Evolutionary conservation across 1,140 invertebrate genomes (phyloP).

Genomic region (Drosophila hydei): DNA sequence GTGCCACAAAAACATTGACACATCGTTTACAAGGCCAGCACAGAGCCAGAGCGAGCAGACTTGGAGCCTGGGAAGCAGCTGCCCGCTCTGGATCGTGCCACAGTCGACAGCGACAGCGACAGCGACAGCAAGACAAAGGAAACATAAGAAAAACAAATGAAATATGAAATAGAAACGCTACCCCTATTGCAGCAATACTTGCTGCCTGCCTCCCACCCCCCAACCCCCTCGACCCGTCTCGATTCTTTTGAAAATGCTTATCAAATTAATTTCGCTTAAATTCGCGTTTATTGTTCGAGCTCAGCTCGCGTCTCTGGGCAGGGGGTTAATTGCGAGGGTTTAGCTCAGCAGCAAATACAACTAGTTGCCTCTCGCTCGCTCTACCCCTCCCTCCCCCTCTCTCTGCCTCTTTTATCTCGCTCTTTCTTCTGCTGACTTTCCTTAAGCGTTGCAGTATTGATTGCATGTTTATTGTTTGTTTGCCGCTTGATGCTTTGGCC

Average conservation of each 20-base stretch:
- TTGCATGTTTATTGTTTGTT: conserved; percentile 59
- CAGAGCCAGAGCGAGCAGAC: neutral
- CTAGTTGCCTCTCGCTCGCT: neutral
- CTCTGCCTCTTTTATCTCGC: conserved; percentile 3
- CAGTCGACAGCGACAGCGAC: too few species aligned
- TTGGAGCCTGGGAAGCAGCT: neutral
- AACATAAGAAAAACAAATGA: conserved; percentile 6
- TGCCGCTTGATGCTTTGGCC: conserved; percentile 21
- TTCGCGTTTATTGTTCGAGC: conserved; percentile 72
- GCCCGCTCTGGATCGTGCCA: conserved; percentile 12
- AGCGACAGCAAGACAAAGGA: neutral
- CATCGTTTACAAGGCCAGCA: conserved; percentile 47
- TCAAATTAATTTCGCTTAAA: conserved; percentile 83
- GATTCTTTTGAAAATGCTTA: conserved; percentile 69
- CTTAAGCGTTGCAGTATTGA: conserved; percentile 27
- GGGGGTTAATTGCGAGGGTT: conserved; percentile 78
- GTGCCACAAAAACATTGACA: conserved; percentile 49
- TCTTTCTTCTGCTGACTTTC: conserved; percentile 1
- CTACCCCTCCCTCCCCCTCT: neutral
- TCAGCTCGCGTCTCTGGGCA: conserved; percentile 53
- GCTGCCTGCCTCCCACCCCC: neutral
- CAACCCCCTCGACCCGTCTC: neutral
- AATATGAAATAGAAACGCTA: conserved; percentile 14
- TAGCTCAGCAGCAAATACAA: conserved; percentile 18
- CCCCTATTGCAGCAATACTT: neutral